Conservation (phyloP, 1,140 invertebrate species). For the Lamellibrachia luymesi region DNA sequence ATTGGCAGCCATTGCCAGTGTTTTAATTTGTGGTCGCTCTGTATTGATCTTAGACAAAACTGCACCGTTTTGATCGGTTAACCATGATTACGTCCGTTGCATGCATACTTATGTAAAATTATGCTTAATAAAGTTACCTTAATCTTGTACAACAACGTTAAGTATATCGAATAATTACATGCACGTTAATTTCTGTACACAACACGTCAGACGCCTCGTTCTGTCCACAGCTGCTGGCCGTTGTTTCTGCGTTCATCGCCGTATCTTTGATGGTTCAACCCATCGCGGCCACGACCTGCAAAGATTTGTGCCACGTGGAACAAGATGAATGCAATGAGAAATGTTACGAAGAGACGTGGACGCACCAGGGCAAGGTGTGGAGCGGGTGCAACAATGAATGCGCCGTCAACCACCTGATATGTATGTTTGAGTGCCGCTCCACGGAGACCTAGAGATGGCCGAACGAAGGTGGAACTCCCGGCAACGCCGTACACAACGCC, state of each 20-base stretch:
- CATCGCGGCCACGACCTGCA: background rate
- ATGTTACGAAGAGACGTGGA: background rate
- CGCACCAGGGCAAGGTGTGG: background rate
- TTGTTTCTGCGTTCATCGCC: background rate
- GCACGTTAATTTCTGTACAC: background rate
- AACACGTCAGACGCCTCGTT: background rate
- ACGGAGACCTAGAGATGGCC: background rate
- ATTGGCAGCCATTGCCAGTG: too few species aligned
- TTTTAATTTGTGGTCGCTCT: too few species aligned
- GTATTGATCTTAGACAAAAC: background rate
- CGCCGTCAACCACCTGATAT: background rate
- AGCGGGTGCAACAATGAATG: background rate
- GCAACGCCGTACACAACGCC: too few species aligned
- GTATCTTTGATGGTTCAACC: background rate
- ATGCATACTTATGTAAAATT: background rate
- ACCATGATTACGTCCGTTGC: background rate
- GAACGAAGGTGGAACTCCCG: background rate
- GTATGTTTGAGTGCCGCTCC: background rate
- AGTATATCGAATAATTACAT: background rate
- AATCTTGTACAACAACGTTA: too few species aligned
- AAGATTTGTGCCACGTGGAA: background rate
- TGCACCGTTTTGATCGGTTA: background rate
- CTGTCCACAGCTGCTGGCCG: background rate
- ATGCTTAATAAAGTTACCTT: too few species aligned
- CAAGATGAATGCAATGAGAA: background rate